phyloP scores from a whole-genome alignment of 1,140 invertebrate species.

The Leptinotarsa texana region DNA sequence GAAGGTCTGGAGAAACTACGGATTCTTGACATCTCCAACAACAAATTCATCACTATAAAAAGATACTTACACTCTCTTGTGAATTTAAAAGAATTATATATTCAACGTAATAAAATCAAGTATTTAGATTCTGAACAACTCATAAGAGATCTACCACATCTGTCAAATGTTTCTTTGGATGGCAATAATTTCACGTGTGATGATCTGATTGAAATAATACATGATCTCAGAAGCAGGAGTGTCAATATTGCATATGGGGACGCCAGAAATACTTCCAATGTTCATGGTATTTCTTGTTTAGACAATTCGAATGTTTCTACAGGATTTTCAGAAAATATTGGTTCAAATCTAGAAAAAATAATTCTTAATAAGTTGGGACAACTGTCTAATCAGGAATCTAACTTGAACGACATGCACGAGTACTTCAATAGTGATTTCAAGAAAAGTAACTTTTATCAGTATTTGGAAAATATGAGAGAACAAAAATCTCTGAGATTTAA shows the following conservation, averaged over 20 bases:
- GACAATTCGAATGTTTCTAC: neutral
- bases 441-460: constrained; percentile 21
- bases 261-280: neutral
- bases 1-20: neutral
- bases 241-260: neutral
- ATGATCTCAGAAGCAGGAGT: neutral
- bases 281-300: constrained; percentile 14
- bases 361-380: neutral
- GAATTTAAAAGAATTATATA: neutral
- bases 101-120: neutral
- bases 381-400: neutral
- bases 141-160: neutral
- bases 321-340: neutral
- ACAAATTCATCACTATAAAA: constrained; percentile 1
- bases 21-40: neutral
- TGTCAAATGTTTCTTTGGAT: neutral
- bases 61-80: neutral
- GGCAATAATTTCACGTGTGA: constrained; percentile 8
- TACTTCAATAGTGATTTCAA: constrained; percentile 25
- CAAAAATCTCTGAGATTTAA: constrained; percentile 2
- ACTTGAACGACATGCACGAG: constrained; percentile 5
- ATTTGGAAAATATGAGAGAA: constrained; percentile 16
- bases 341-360: constrained; percentile 4
- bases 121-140: neutral
- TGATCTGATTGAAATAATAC: constrained; percentile 10